Evolutionary conservation across 2,888 invertebrate species (phyloP), one percentile per base, ranked within the genome.

Genomic region (Physocephala rufipes): DNA sequence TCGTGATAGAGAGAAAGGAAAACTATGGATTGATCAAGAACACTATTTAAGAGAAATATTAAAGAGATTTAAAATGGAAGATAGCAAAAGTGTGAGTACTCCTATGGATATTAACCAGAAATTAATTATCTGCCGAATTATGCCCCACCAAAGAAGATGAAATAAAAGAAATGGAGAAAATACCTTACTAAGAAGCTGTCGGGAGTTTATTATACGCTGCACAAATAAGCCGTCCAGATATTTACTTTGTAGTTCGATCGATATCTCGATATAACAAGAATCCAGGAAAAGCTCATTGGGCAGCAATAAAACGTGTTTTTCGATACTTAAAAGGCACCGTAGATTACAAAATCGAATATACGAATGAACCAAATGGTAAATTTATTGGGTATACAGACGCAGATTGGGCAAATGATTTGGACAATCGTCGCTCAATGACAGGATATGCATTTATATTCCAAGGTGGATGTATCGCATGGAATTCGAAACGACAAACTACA

Each of bases 271-370:
- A 58, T 45, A 70, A 58, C 62, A 51, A 24, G 0, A 75, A 75
- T 67, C 72, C 74, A 19, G 74, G 74, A n/a, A 72, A 72, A 63
- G 70, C 73, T 24, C 75, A 75, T 36, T 77, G 76, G 74, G 59
- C 45, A 19, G 74, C 75, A 2, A 61, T 72, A 3, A 75, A 76
- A 59, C 62, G 73, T 19, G 71, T 76, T 9, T 51, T 76, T 24
- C 43, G 74, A n/a, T 76, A 76, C 21, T 59, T 76, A n/a, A 74
- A 71, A 30, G 73, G 72, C 5, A 77, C 74, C 16, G 9, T 67
- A 0, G 49, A 71, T 43, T 59, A 12, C n/a, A 61, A 49, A 26
- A 16, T 67, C 36, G 53, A 28, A 5, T 67, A 28, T 15, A 67
- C 26, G 15, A 24, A 24, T 30, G 2, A 58, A 4, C 16, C 28